Percentiles rank a stretch among this genome's conserved stretches.
These are phyloP conservation scores for Megalops atlanticus DNA, from an alignment of 2,113 vertebrate genomes.

Conservation along the genomic window DNA sequence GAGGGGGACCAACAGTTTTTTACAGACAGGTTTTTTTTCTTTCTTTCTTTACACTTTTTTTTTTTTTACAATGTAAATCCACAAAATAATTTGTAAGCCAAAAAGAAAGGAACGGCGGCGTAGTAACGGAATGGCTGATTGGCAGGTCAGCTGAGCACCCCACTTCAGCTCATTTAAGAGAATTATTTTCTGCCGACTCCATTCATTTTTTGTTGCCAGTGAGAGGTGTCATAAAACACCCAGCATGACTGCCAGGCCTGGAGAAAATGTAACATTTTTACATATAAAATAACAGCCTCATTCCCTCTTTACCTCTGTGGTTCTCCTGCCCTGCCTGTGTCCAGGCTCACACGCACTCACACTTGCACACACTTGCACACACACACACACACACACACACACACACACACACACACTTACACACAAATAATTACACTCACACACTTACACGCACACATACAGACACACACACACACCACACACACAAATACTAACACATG, in stretches of 20 bases:
- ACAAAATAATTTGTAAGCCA: conserved; percentile 20
- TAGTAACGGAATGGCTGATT: conserved; percentile 21
- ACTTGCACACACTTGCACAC: not conserved
- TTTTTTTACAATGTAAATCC: conserved; percentile 10
- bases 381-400: conserved; percentile 9
- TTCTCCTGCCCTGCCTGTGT: not conserved
- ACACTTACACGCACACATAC: not conserved
- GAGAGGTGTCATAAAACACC: conserved; percentile 22
- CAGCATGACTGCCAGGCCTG: conserved; percentile 16
- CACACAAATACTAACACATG: too few relatives aligned
- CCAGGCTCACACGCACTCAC: not conserved
- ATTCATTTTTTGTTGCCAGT: conserved; percentile 25
- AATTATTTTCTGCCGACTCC: conserved; percentile 30
- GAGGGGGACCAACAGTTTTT: not conserved
- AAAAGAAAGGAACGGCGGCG: conserved; percentile 5
- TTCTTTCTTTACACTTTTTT: conserved; percentile 8
- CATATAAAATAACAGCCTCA: not conserved
- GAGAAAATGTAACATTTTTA: conserved; percentile 1
- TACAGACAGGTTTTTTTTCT: not conserved
- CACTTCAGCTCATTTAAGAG: conserved; percentile 32
- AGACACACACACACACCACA: not conserved
- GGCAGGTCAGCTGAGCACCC: conserved; percentile 19
- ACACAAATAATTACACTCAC: too few relatives aligned
- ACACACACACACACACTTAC: conserved; percentile 17
- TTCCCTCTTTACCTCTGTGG: conserved; percentile 6